Evolutionary conservation across 2,888 invertebrate genomes (phyloP), one percentile per base, ranked within the genome.

Genomic region (Cheilosia soror): DNA sequence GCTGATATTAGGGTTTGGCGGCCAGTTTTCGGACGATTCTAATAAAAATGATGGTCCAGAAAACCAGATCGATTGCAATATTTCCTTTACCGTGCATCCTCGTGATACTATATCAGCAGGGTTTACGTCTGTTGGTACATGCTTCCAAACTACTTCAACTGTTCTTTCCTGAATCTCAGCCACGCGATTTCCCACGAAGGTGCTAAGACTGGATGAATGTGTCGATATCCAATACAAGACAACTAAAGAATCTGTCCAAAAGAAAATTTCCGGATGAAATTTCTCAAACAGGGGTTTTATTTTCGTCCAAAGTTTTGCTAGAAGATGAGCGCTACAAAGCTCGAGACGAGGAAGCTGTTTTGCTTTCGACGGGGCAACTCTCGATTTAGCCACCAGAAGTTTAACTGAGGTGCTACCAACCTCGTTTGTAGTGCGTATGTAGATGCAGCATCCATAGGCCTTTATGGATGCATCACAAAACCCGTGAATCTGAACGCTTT

Each of bases 211-310:
- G 0, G 83, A 80, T 4, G 78, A 68, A 58, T 87, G 79, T 4
- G 58, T 72, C 5, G 37, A 51, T 6, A 83, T 44, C 82, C 82
- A 82, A 40, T 80, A 68, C 7, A 87, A 25, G 1, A 84, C 69
- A 29, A 87, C 83, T 49, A 72, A 72, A 15, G 82, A 85, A 31
- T 87, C 78, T 11, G 55, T 80, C 78, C 82, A 84, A 37, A 87
- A 78, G 15, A 49, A 49, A 13, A 75, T 15, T 29, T 55, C 66
- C 20, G 20, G n/a, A 9, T 55, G 2, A 2, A 29, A 57, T 27
- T 15, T 1, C 11, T 44, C 25, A 29, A 69, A 58, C 7, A 57
- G 47, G 4, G 47, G 57, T 53, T 69, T 37, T 0, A 85, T 13
- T 42, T 79, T 51, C 11, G 31, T 25, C 69, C 65, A 66, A 29